Evolutionary conservation across 1,140 invertebrate genomes (phyloP), one percentile per base, ranked within the genome.

Genomic region (Papilio helenus): DNA sequence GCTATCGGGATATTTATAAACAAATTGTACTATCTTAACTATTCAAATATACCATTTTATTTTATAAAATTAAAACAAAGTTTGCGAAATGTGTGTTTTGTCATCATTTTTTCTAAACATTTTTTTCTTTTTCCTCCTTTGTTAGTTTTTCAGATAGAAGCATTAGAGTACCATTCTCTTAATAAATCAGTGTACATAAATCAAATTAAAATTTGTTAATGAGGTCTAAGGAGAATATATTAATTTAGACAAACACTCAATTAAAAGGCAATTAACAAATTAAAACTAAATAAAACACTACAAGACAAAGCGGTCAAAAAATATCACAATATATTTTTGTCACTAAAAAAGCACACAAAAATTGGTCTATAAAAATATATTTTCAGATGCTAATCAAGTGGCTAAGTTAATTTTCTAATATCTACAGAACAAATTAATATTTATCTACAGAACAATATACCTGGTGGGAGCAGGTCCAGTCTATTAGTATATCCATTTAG

Each of bases 261-360:
- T 26, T 61, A 61, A 20, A 61, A 26, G 7, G 2, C 12, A 58
- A 23, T 68, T 68, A 68, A n/a, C n/a, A n/a, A n/a, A n/a, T n/a
- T n/a, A n/a, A n/a, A 12, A 68, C 14, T 74, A 26, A 74, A 18
- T 51, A 74, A 34, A 76, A 76, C 49, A 76, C 49, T 74, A 74
- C n/a, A 76, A 76, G 73, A 29, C 29, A 55, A 76, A 76, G 49
- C 61, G 29, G 23, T 34, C n/a, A 76, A 76, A 76, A 16, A 55
- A 77, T 77, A 77, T 77, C 76, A 77, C 76, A 77, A 77, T 42
- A 10, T 20, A 55, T n/a, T 76, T 76, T 65, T 58, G 55, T 77
- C 76, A 34, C 34, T 46, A 61, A 68, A 39, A 65, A 65, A 20
- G 61, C 61, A 68, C 12, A 77, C 39, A 65, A 65, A 42, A 3